phyloP scores from a whole-genome alignment of 2,888 invertebrate species.

The Dysmachus trigonus region DNA sequence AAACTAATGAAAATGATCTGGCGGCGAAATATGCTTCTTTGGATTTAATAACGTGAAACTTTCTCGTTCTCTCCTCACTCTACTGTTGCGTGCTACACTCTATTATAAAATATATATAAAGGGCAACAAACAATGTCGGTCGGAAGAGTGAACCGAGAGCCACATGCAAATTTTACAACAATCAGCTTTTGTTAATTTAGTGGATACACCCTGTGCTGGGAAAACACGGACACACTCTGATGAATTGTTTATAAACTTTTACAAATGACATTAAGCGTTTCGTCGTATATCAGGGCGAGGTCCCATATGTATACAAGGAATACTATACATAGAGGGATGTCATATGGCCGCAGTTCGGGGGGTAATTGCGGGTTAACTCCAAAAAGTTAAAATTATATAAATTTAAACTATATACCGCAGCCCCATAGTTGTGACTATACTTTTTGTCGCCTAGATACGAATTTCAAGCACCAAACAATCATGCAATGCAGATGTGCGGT shows the following conservation, averaged over 20 bases:
- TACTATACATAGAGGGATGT: too few species aligned
- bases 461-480: background rate
- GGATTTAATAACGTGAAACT: conserved; percentile 13
- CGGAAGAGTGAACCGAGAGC: background rate
- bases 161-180: conserved; percentile 16
- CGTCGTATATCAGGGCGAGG: background rate
- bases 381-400: background rate
- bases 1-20: conserved; percentile 13
- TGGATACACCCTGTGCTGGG: background rate
- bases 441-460: background rate
- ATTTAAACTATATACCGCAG: background rate
- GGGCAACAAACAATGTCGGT: background rate
- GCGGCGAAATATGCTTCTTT: background rate
- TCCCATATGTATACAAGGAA: background rate
- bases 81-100: background rate
- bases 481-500: background rate
- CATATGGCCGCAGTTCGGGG: background rate
- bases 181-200: conserved; percentile 13
- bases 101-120: too few species aligned
- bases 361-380: background rate
- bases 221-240: background rate
- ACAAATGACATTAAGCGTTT: background rate
- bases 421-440: background rate
- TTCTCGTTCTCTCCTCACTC: background rate
- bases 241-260: background rate